A percentile compares a stretch with the other conserved stretches of the same genome.
phyloP scores from a whole-genome alignment of 2,797 vertebrate species.

The Sebastes nivosus region DNA sequence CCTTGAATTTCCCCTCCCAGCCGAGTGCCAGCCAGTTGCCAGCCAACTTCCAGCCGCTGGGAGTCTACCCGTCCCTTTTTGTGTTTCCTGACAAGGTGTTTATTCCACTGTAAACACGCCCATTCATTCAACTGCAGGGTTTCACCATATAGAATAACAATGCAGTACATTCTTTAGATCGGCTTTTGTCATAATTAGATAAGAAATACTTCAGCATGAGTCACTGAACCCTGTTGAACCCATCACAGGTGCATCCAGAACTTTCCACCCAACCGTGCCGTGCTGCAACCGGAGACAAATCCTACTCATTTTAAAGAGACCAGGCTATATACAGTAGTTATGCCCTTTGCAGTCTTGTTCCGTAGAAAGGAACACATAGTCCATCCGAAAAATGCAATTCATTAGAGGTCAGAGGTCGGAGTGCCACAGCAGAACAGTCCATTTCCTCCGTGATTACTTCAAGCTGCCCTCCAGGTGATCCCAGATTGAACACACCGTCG shows the following conservation, averaged over 20 bases:
- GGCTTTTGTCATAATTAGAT: not conserved
- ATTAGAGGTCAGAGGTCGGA: conserved; percentile 30
- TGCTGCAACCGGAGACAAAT: not conserved
- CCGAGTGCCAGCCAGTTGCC: no score
- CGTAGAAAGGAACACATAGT: not conserved
- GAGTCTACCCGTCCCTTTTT: no score
- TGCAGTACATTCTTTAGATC: not conserved
- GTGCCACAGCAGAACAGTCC: not conserved
- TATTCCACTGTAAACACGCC: not conserved
- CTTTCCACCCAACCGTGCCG: not conserved
- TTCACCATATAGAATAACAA: no score
- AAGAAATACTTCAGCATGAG: not conserved
- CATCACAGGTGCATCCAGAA: not conserved
- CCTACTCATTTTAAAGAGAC: not conserved
- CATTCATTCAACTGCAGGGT: no score
- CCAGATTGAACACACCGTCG: not conserved
- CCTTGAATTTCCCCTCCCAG: no score
- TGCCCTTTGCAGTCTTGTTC: not conserved
- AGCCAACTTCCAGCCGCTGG: no score
- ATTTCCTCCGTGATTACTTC: conserved; percentile 26
- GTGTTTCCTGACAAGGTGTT: no score
- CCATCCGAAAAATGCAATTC: conserved; percentile 7
- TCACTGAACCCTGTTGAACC: not conserved
- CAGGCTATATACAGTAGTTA: not conserved
- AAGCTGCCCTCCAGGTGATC: conserved; percentile 50